phyloP scores from a whole-genome alignment of 2,113 vertebrate species.

The Crypturellus undulatus region DNA sequence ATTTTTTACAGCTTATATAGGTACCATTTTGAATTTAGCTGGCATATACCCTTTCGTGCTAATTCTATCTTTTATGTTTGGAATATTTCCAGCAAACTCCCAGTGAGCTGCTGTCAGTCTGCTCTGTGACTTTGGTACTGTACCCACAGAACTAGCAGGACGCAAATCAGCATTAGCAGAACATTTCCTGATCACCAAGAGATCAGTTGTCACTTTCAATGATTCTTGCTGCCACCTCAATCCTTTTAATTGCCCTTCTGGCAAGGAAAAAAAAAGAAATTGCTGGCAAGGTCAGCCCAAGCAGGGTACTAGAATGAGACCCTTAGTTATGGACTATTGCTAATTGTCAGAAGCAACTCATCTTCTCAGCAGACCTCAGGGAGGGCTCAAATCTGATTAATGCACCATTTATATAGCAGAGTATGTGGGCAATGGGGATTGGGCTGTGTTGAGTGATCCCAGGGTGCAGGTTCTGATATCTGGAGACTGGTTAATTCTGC shows the following conservation, averaged over 20 bases:
- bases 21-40: not conserved
- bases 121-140: not conserved
- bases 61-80: not conserved
- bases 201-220: not conserved
- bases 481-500: accelerated
- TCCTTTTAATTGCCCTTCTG: not conserved
- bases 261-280: not conserved
- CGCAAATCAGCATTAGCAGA: not conserved
- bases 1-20: not conserved
- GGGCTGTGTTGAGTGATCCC: not conserved
- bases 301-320: not conserved
- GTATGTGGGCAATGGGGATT: not conserved
- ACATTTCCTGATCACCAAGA: not conserved
- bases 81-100: not conserved
- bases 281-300: not conserved
- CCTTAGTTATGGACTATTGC: not conserved
- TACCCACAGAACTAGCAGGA: not conserved
- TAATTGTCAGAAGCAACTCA: not conserved
- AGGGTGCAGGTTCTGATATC: not conserved
- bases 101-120: not conserved
- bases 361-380: not conserved
- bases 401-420: not conserved
- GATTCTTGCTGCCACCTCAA: not conserved
- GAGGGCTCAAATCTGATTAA: not conserved
- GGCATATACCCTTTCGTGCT: not conserved